Evolutionary conservation across 2,888 invertebrate genomes (phyloP).

Genomic region (Clostera curtula): DNA sequence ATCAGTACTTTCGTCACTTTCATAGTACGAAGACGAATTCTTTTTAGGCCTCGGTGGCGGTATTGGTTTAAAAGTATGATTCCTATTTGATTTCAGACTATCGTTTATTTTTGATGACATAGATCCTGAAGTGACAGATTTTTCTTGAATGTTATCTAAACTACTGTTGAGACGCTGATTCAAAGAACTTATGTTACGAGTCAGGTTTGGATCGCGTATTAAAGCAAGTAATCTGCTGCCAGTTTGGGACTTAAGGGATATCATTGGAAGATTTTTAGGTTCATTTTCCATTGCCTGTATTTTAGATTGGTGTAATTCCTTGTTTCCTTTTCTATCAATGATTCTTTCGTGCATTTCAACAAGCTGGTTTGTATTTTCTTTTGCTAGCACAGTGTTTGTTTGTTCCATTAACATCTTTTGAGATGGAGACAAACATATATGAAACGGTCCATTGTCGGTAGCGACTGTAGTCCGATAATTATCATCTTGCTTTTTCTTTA

Average conservation of each 20-base stretch:
- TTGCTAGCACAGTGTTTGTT: constrained; percentile 59
- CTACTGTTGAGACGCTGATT: constrained; percentile 30
- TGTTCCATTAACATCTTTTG: constrained; percentile 78
- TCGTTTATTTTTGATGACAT: constrained; percentile 21
- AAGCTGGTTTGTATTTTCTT: constrained; percentile 76
- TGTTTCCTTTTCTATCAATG: constrained; percentile 75
- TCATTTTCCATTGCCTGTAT: constrained; percentile 20
- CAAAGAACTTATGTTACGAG: constrained; percentile 40
- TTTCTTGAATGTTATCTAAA: constrained; percentile 29
- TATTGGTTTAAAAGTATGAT: constrained; percentile 45
- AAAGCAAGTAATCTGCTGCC: constrained; percentile 77
- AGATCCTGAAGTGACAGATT: constrained; percentile 15
- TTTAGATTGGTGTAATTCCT: constrained; percentile 44
- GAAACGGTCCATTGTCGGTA: constrained; percentile 73
- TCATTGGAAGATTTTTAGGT: constrained; percentile 25
- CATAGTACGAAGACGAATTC: constrained; percentile 51
- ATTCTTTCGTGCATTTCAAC: constrained; percentile 82
- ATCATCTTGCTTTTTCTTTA: constrained; percentile 52
- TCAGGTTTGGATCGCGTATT: constrained; percentile 70
- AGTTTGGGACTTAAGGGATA: constrained; percentile 67
- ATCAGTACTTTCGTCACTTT: constrained; percentile 63
- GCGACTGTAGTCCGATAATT: constrained; percentile 76
- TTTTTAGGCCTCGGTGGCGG: constrained; percentile 58
- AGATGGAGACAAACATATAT: constrained; percentile 83
- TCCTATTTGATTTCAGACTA: constrained; percentile 10